Percentiles rank a stretch among this genome's conserved stretches.
phyloP scores from a whole-genome alignment of 2,113 vertebrate species.

The Vanacampus margaritifer region DNA sequence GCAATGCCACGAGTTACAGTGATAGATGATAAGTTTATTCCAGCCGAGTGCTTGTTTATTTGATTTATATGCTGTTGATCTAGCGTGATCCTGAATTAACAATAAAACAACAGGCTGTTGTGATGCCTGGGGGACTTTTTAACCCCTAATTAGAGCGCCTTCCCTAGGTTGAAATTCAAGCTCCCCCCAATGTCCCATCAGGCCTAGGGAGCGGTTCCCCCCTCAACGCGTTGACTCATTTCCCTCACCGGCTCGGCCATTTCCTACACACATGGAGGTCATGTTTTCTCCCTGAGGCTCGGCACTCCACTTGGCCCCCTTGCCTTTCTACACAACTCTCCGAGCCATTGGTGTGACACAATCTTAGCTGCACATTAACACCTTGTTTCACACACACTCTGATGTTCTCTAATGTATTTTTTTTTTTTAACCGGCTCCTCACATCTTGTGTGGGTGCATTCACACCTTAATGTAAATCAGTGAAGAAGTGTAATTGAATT shows the following conservation, averaged over 20 bases:
- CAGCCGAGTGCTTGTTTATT: constrained; percentile 63
- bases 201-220: constrained; percentile 76
- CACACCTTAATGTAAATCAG: not conserved
- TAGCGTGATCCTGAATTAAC: constrained; percentile 72
- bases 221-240: constrained; percentile 85
- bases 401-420: not conserved
- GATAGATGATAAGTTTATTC: constrained; percentile 50
- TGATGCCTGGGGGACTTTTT: constrained; percentile 89
- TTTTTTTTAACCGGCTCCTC: constrained; percentile 8
- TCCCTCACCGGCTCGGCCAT: constrained; percentile 85
- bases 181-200: constrained; percentile 80
- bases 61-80: constrained; percentile 64
- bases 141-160: constrained; percentile 89
- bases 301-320: constrained; percentile 26
- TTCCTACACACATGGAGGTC: constrained; percentile 85
- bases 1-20: constrained; percentile 22
- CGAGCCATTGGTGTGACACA: constrained; percentile 49
- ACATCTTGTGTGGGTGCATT: constrained; percentile 6
- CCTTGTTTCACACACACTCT: constrained; percentile 33
- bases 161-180: constrained; percentile 88
- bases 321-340: constrained; percentile 43
- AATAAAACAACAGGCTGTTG: constrained; percentile 79
- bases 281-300: constrained; percentile 81
- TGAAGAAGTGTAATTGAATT: constrained; percentile 1
- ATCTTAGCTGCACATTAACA: constrained; percentile 39